Evolutionary conservation across 2,113 vertebrate genomes (phyloP).

Genomic region (Chauna torquata): DNA sequence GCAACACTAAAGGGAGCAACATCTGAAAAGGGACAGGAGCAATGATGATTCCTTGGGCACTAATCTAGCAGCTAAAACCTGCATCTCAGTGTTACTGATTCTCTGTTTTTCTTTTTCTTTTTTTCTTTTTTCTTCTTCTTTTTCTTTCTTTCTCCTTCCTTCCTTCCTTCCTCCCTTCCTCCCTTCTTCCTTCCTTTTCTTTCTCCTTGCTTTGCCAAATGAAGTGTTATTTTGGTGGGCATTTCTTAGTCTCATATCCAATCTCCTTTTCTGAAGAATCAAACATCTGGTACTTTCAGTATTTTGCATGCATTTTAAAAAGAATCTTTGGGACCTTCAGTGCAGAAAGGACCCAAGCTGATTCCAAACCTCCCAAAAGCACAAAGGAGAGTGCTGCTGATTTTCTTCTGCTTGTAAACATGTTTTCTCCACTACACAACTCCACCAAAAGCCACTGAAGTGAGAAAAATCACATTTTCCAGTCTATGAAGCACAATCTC

Average conservation of each 20-base stretch:
- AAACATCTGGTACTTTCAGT: background rate
- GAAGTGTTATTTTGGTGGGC: background rate
- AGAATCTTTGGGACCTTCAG: background rate
- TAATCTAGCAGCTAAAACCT: background rate
- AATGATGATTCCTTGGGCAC: background rate
- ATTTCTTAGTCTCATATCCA: background rate
- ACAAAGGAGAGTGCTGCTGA: background rate
- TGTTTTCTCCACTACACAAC: slow-evolving; percentile 61
- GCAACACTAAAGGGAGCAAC: background rate
- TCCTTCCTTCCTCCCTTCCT: too few species aligned
- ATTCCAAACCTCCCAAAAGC: background rate
- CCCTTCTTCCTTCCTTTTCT: too few species aligned
- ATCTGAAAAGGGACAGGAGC: background rate
- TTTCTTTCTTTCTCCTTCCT: background rate
- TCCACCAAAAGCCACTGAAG: slow-evolving; percentile 79
- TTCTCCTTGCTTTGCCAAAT: background rate
- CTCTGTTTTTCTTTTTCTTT: too few species aligned
- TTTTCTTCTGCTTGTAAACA: slow-evolving; percentile 52
- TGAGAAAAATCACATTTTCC: slow-evolving; percentile 83
- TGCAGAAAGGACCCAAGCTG: background rate
- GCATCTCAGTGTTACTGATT: background rate
- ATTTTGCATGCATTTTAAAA: background rate
- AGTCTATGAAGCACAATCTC: slow-evolving; percentile 74
- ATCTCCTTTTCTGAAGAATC: background rate
- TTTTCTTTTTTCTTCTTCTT: too few species aligned